Evolutionary conservation across 37 sponge, comb jelly and placozoan species (phyloP), one percentile per base, ranked within the genome.

Genomic region (Trichoplax adhaerens): DNA sequence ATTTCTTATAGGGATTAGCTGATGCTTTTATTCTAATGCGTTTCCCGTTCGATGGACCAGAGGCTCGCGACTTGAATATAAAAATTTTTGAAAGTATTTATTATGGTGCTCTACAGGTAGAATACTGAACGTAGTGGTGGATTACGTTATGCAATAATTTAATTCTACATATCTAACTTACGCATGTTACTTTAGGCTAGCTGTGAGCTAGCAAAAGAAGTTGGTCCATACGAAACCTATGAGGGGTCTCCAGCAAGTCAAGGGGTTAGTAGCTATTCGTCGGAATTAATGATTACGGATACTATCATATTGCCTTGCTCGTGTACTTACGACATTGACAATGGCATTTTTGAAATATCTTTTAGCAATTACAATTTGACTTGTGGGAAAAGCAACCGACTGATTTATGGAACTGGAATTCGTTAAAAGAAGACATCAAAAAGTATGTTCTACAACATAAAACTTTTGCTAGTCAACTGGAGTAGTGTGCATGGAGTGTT

Each of bases 41-140:
- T 58, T 86, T 77, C 70, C 82, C 99, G 2, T 97, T 97, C 79
- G 93, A 91, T 56, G 84, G 90, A 74, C 81, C 76, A 46, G 81
- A 85, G 63, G 99, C 99, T 0, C 80, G 79, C 55, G 72, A 76
- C 10, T 76, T 97, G 52, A 97, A 97, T 79, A 77, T 77, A 52
- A 75, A 86, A 78, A 86, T 91, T 48, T 97, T 97, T 74, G 99
- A 97, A 78, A 97, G 93, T 59, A 88, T 97, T 64, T 97, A 97
- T 76, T 84, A 83, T 74, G 93, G 74, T 47, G 87, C 93, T 49
- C 66, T 91, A 72, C 86, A 93, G 55, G 88, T 75, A 29, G 29
- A 29, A 29, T 29, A 73, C 66, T 69, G 4, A 3, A 52, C 4
- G 52, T 8, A 3, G 29, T 48, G 55, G 5, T 51, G 6, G 29